These are phyloP conservation scores for Rattus norvegicus DNA, from an alignment of 2,113 vertebrate species.

Conservation along the genomic window DNA sequence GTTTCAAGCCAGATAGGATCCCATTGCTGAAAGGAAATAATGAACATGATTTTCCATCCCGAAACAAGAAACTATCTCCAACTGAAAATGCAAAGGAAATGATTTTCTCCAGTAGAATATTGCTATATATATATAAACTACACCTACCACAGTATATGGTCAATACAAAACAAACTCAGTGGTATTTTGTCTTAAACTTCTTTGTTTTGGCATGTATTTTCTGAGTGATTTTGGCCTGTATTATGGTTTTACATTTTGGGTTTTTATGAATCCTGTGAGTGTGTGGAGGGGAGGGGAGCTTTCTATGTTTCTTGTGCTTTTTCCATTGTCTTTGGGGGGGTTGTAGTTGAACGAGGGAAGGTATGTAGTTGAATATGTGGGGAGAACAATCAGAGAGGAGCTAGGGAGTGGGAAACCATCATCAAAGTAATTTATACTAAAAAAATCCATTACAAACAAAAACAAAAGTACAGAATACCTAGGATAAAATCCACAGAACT, in stretches of 20 bases:
- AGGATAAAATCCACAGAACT: too few species aligned
- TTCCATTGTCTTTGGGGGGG: not conserved
- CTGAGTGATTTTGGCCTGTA: not conserved
- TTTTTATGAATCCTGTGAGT: not conserved
- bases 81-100: not conserved
- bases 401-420: not conserved
- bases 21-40: not conserved
- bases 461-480: too few species aligned
- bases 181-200: not conserved
- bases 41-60: not conserved
- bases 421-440: not conserved
- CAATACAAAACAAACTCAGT: not conserved
- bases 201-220: not conserved
- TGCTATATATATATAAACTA: not conserved
- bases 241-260: not conserved
- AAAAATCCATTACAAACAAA: not conserved
- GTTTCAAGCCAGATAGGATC: not conserved
- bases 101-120: not conserved
- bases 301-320: not conserved
- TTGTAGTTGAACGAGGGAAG: not conserved
- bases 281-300: not conserved
- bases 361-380: not conserved
- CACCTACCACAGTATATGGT: not conserved
- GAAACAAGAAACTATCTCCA: not conserved
- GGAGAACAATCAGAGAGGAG: not conserved